phyloP scores from a whole-genome alignment of 2,113 vertebrate genomes.

The Perca flavescens region DNA sequence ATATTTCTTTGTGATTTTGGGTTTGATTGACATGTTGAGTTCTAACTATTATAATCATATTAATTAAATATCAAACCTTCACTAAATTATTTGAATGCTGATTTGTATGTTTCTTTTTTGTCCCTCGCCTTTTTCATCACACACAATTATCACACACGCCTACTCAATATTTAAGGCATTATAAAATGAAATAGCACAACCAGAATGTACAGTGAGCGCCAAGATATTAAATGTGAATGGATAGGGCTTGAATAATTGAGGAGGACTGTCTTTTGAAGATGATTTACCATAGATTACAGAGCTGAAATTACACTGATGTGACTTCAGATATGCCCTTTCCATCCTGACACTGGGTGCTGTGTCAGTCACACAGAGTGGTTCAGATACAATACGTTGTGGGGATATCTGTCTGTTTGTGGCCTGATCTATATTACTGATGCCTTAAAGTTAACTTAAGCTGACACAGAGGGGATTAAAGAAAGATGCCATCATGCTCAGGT shows the following conservation, averaged over 20 bases:
- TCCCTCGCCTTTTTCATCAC: neutral
- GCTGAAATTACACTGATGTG: conserved; percentile 25
- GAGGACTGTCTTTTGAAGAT: conserved; percentile 1
- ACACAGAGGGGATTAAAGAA: neutral
- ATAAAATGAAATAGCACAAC: neutral
- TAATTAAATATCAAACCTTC: neutral
- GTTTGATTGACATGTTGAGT: neutral
- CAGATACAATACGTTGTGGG: neutral
- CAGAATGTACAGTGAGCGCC: neutral
- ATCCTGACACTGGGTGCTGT: conserved; percentile 28
- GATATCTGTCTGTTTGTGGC: neutral
- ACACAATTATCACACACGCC: too few species aligned
- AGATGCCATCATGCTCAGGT: neutral
- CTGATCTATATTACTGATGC: neutral
- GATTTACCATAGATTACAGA: conserved; percentile 27
- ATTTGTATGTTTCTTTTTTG: neutral
- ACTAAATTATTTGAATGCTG: neutral
- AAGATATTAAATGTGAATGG: neutral
- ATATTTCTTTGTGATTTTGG: neutral
- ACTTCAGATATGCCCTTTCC: conserved; percentile 20
- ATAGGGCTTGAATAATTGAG: conserved; percentile 6
- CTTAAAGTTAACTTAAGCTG: conserved; percentile 6
- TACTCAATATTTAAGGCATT: neutral
- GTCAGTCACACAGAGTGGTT: conserved; percentile 2
- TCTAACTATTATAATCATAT: neutral